Evolutionary conservation across 2,113 vertebrate species (phyloP), one percentile per base, ranked within the genome.

Genomic region (Microtus richardsoni): DNA sequence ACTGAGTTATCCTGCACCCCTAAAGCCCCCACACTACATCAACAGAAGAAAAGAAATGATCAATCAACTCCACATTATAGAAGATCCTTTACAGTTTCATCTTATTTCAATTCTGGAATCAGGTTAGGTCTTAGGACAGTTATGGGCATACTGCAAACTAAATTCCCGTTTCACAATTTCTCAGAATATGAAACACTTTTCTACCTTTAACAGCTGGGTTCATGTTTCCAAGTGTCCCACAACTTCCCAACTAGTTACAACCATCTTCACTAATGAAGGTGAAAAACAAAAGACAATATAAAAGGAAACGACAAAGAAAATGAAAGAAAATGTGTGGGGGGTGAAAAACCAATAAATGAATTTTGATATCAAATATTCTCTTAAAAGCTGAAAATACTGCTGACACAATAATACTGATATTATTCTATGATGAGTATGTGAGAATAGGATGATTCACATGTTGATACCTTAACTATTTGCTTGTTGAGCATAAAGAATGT

Each of bases 221-320:
- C 47, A 64, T 64, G 58, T 75, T 75, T 88, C 85, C 75, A 71
- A 64, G 0, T 28, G 41, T 80, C 75, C 44, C 54, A 71, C 30
- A 33, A 74, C 33, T 88, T 79, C 68, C 84, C 26, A 83, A 71
- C 80, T 80, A 90, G 74, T 49, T 80, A 52, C 91, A n/a, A 82
- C 58, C 54, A 60, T 82, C 54, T 60, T 82, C 54, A 60, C 54
- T 60, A 39, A 60, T 8, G 12, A 82, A 68, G 8, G 19, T 60
- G 30, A 79, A 73, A 52, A 13, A 47, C 91, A 33, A 88, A 33
- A 88, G 54, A 84, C n/a, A 62, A 33, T 24, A 90, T 4, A 60
- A 90, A 52, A 87, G 87, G 36, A 39, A 93, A 84, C 0, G 95
- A 90, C 70, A 85, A 93, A 95, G 47, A 94, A 95, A 90, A 74